Evolutionary conservation across 2,888 invertebrate species (phyloP), one percentile per base, ranked within the genome.

Genomic region (Drosophila flavopinicola): DNA sequence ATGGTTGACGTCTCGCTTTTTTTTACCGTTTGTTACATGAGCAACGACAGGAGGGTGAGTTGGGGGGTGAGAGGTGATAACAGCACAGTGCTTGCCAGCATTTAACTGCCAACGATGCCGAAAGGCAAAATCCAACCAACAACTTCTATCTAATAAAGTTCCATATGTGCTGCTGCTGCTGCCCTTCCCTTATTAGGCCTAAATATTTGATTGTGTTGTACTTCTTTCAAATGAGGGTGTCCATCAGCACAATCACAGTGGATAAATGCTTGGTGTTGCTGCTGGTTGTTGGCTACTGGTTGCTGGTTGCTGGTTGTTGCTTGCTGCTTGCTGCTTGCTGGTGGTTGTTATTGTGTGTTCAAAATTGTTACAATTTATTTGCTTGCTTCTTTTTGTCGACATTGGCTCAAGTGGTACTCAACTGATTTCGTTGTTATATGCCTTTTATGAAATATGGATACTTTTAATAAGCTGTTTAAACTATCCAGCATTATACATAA

Each of bases 91-190:
- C 10, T 38, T 13, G 10, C 38, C 15, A 30, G 35, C 44, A 42
- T 60, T 48, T 57, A 70, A 58, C 64, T 35, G 44, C 47, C 47
- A 41, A 44, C 32, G 29, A 39, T 45, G 57, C 68, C 68, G 64
- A 51, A 67, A 71, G 68, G 68, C 69, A 70, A 61, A 67, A 20
- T 64, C 41, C 52, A 45, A 67, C n/a, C n/a, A n/a, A 71, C 69
- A 78, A 83, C 84, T 78, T 87, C 70, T 78, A 84, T 88, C 79
- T 85, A 84, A 87, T 84, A 87, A 85, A 84, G 63, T 73, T 85
- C 71, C 84, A 84, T 87, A 84, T 85, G 83, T 66, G 56, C 49
- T 64, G 66, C 61, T 53, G 20, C 27, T 45, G 15, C 37, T 32
- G 27, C 13, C 45, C 45, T 17, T 27, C 66, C 60, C 66, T 76